Base-by-base conservation (phyloP, 2,113 vertebrate genomes). In the Oophaga pumilio region DNA sequence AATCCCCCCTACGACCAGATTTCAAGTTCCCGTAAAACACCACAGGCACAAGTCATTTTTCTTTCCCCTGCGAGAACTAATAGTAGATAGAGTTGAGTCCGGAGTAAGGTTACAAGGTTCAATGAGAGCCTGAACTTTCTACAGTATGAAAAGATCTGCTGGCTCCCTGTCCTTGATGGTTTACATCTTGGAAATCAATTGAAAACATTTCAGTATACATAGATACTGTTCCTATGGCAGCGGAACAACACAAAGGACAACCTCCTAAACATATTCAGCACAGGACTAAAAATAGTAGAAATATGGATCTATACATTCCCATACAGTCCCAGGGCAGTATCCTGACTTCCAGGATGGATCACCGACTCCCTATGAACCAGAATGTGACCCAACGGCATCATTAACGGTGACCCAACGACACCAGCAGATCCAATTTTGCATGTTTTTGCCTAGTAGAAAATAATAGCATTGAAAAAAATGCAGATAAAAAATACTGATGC, bases 181-280 rank as follows among this genome's bases (percentile, higher is more conserved):
- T 96, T 93, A 93, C 93, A 93, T 94, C 92, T 93, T 94, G 94
- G 96, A 91, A 96, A 97, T 96, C 95, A 95, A 94, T 96, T 94
- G 95, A 97, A 97, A 98, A 98, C 97, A 98, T 92, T 90, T 93
- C 93, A 90, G 91, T 93, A 91, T 92, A 91, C 96, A 90, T 97
- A 95, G 97, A 97, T 94, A 99, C 97, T 5, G 96, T 99, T 94
- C 92, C 97, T 96, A 97, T 96, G 93, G 96, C 93, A 97, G 96
- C 95, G 90, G 90, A 94, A 96, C 95, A 97, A 98, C 96, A 98
- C 93, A 92, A 92, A 93, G 93, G 91, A 89, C 88, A 91, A 93
- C 83, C 92, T 94, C 95, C 96, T 94, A 96, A 96, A 97, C 96
- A 95, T 91, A 93, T 89, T 94, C 93, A 93, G 95, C 91, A 94